A percentile compares a stretch with the other conserved stretches of the same genome.
phyloP scores from a whole-genome alignment of 2,888 invertebrate species.

The Syrphus vitripennis region DNA sequence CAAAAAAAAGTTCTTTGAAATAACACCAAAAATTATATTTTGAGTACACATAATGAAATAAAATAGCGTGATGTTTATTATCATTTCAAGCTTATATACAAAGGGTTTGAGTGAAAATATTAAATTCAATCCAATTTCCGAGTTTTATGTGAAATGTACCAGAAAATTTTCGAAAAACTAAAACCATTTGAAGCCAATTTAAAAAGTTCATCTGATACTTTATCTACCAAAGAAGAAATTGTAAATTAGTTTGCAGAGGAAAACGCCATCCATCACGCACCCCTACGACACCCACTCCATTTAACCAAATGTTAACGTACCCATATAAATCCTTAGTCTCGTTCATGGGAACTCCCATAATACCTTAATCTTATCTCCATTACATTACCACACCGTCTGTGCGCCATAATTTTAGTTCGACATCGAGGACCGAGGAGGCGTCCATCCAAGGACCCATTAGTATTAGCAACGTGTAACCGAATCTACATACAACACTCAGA shows the following conservation, averaged over 20 bases:
- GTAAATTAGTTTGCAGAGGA: background rate
- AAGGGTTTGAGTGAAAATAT: too few relatives aligned
- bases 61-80: too few relatives aligned
- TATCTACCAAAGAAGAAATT: background rate
- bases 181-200: background rate
- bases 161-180: background rate
- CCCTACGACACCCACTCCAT: background rate
- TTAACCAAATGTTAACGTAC: background rate
- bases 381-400: constrained; percentile 32
- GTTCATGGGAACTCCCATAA: constrained; percentile 41
- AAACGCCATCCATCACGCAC: constrained; percentile 1
- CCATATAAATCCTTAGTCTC: constrained; percentile 32
- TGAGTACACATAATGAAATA: too few relatives aligned
- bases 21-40: too few relatives aligned
- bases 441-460: constrained; percentile 8
- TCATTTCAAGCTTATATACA: too few relatives aligned
- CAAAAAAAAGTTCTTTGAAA: too few relatives aligned
- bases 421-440: background rate
- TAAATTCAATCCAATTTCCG: too few relatives aligned
- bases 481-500: constrained; percentile 42
- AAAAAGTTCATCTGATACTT: background rate
- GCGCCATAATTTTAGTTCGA: constrained; percentile 19
- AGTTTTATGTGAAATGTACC: background rate
- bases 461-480: constrained; percentile 51
- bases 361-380: constrained; percentile 55